These are phyloP conservation scores for Brachionus asplanchnoidis DNA, from an alignment of 1,140 invertebrate genomes.

Conservation along the genomic window DNA sequence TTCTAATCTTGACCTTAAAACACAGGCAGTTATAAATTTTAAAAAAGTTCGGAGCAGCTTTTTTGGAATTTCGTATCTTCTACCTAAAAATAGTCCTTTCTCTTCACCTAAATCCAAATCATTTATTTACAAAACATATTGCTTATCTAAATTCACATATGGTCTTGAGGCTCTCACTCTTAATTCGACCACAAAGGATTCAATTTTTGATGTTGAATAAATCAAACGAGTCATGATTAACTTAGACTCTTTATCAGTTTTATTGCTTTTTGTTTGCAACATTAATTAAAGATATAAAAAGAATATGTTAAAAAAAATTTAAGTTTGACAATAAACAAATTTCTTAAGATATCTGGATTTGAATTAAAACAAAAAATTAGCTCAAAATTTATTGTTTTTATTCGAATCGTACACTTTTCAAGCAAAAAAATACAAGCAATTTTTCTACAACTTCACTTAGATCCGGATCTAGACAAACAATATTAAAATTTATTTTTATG, in stretches of 20 bases:
- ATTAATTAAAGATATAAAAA: neutral
- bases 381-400: neutral
- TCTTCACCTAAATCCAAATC: no score
- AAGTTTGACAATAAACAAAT: neutral
- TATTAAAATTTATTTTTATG: neutral
- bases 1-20: no score
- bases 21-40: no score
- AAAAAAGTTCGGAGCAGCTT: no score
- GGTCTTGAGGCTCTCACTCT: no score
- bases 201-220: neutral
- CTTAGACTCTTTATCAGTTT: neutral
- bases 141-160: no score
- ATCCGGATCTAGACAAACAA: neutral
- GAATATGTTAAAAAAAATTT: neutral
- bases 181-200: no score
- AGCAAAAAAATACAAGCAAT: no score
- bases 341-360: neutral
- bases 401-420: neutral
- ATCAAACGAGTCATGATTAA: neutral
- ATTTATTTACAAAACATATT: no score
- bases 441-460: no score
- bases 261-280: neutral
- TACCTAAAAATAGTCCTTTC: no score
- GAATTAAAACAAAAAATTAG: neutral
- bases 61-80: no score